Evolutionary conservation across 2,888 invertebrate genomes (phyloP).

Genomic region (Frankliniella intonsa): DNA sequence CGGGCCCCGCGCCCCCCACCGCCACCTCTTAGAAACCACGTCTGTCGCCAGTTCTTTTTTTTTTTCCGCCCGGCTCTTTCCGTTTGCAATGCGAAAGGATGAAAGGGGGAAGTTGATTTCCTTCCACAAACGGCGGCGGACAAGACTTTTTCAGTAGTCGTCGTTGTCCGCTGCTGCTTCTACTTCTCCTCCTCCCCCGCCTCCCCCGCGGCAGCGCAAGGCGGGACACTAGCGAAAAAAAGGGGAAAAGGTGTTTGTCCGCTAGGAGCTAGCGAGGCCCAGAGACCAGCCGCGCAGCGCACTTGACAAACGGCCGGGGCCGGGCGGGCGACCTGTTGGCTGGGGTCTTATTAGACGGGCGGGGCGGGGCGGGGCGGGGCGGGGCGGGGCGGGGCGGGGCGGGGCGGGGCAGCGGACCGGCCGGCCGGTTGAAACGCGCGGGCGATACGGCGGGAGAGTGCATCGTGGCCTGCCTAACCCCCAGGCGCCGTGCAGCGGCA

Average conservation of each 20-base stretch:
- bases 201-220: background rate
- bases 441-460: too few species aligned
- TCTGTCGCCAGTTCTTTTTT: background rate
- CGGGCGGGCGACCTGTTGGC: background rate
- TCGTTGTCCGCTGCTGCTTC: background rate
- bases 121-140: constrained; percentile 6
- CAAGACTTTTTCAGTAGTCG: constrained; percentile 13
- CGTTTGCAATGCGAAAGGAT: constrained; percentile 14
- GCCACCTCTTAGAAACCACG: background rate
- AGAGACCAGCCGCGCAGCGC: background rate
- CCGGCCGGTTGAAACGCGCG: too few species aligned
- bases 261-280: background rate
- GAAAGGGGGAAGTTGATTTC: constrained; percentile 5
- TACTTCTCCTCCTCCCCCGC: background rate
- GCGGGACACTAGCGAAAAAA: background rate
- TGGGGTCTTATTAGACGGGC: background rate
- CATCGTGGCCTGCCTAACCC: too few species aligned
- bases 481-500: too few species aligned
- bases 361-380: background rate
- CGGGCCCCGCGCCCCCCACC: background rate
- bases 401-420: too few species aligned
- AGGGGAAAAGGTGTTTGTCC: background rate
- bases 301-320: background rate
- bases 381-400: too few species aligned
- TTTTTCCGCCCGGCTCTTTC: background rate